phyloP scores from a whole-genome alignment of 1,140 invertebrate species.

The Brachionus koreanus region DNA sequence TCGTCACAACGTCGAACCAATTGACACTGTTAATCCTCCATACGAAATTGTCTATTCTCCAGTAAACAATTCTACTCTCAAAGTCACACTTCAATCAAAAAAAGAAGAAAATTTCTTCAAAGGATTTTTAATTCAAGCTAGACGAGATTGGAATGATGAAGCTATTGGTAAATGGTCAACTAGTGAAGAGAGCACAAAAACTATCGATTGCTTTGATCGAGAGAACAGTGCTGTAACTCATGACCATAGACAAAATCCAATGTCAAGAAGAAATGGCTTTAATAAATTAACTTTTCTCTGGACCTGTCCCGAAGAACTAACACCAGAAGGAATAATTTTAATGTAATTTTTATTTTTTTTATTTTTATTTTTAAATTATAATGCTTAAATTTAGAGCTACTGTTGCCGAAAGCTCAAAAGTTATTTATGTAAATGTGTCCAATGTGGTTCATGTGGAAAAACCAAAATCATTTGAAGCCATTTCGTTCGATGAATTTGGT shows the following conservation, averaged over 20 bases:
- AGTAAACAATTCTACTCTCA: neutral
- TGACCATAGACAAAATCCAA: neutral
- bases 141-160: conserved; percentile 1
- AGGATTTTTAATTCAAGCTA: conserved; percentile 35
- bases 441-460: neutral
- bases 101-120: neutral
- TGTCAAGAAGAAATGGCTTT: neutral
- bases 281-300: neutral
- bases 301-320: neutral
- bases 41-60: neutral
- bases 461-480: neutral
- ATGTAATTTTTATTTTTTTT: neutral
- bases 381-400: neutral
- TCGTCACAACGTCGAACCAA: neutral
- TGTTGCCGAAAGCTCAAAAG: neutral
- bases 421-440: conserved; percentile 26
- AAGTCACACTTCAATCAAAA: conserved; percentile 4
- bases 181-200: neutral
- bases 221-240: neutral
- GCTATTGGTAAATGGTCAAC: conserved; percentile 18
- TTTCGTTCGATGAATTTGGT: neutral
- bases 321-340: neutral
- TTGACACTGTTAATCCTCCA: neutral
- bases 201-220: conserved; percentile 11
- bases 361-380: neutral